Conservation (phyloP, 2,888 invertebrate species). For the Agrilus biguttatus region DNA sequence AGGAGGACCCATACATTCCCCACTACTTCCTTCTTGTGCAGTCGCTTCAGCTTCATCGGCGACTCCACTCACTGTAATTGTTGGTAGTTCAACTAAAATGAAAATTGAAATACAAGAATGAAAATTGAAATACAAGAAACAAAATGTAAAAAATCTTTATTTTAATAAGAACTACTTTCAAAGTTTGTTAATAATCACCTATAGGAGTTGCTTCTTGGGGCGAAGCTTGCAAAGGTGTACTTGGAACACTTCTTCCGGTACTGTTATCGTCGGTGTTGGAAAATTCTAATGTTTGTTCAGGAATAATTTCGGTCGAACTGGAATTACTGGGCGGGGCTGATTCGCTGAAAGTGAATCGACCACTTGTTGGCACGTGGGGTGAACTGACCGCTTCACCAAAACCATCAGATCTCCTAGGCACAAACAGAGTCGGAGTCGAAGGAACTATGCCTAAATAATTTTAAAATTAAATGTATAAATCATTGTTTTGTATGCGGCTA, state of each 20-base stretch:
- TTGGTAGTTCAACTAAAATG: slow-evolving; percentile 24
- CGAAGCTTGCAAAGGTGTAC: slow-evolving; percentile 49
- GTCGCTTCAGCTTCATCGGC: slow-evolving; percentile 31
- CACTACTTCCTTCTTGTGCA: slow-evolving; percentile 26
- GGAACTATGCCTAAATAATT: slow-evolving; percentile 57
- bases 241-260: slow-evolving; percentile 52
- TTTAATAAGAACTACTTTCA: not conserved
- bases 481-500: not conserved
- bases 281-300: slow-evolving; percentile 27
- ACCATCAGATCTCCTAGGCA: slow-evolving; percentile 69
- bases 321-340: slow-evolving; percentile 23
- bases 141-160: not conserved
- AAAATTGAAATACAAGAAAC: not conserved
- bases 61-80: slow-evolving; percentile 23
- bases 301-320: slow-evolving; percentile 22
- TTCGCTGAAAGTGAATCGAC: slow-evolving; percentile 52
- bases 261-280: slow-evolving; percentile 26
- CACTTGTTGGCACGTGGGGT: slow-evolving; percentile 53
- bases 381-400: slow-evolving; percentile 88
- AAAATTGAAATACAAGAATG: slow-evolving; percentile 14
- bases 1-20: slow-evolving; percentile 28
- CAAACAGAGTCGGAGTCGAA: slow-evolving; percentile 75
- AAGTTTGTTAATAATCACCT: slow-evolving; percentile 9
- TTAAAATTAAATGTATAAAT: not conserved
- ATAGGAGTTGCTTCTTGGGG: slow-evolving; percentile 35